phyloP scores from a whole-genome alignment of 2,113 vertebrate genomes.

The Stegastes partitus region DNA sequence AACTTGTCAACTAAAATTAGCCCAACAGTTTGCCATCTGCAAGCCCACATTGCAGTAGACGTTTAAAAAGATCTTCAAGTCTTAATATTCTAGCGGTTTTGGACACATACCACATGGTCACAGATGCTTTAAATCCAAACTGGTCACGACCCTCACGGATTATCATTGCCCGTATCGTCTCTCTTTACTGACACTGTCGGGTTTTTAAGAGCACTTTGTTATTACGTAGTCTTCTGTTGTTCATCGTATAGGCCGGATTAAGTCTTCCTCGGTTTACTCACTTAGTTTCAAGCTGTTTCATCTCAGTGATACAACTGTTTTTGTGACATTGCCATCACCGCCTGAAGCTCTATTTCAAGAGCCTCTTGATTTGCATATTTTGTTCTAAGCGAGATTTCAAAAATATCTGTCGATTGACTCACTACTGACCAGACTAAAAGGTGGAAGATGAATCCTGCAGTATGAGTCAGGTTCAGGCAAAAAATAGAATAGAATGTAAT shows the following conservation, averaged over 20 bases:
- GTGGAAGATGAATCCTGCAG: slow-evolving; percentile 43
- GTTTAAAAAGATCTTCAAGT: not conserved
- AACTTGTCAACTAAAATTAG: not conserved
- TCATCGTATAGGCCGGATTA: not conserved
- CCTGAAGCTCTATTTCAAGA: not conserved
- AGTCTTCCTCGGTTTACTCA: not conserved
- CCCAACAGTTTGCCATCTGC: not conserved
- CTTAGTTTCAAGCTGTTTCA: not conserved
- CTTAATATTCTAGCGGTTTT: too few relatives aligned
- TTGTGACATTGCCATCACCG: not conserved
- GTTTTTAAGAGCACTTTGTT: too few relatives aligned
- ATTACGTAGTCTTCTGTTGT: too few relatives aligned
- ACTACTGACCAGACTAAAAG: slow-evolving; percentile 32
- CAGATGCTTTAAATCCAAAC: too few relatives aligned
- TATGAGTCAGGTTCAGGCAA: slow-evolving; percentile 34
- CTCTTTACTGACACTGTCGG: too few relatives aligned
- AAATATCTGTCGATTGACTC: slow-evolving; percentile 30
- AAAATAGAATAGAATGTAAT: slow-evolving; percentile 65
- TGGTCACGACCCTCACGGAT: too few relatives aligned
- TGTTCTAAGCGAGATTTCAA: slow-evolving; percentile 13
- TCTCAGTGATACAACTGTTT: not conserved
- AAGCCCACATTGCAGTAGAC: too few relatives aligned
- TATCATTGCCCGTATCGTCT: too few relatives aligned
- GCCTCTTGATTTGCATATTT: slow-evolving; percentile 35
- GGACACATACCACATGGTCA: too few relatives aligned